Percentiles rank a stretch among this genome's conserved stretches.
Conservation (phyloP, 2,888 invertebrate genomes). For the Drosophila colorata region DNA sequence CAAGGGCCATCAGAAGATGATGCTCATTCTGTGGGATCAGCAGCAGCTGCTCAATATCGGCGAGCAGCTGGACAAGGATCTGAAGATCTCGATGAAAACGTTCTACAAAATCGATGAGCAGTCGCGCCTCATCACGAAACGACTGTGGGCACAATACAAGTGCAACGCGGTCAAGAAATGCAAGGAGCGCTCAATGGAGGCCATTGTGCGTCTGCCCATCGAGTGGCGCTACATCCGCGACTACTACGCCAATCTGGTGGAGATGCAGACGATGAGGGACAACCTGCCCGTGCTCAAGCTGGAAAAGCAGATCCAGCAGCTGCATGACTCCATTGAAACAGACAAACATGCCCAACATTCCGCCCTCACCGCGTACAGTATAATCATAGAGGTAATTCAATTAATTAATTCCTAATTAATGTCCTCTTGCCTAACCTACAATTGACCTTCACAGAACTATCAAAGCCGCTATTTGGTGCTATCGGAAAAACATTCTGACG, state of each 20-base stretch:
- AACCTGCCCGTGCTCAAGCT: conserved; percentile 3
- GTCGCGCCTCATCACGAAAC: neutral
- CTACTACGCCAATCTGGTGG: conserved; percentile 20
- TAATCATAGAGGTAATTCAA: conserved; percentile 20
- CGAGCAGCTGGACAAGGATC: conserved; percentile 9
- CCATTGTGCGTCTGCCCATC: conserved; percentile 25
- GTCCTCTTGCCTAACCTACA: neutral
- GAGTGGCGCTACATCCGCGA: conserved; percentile 41
- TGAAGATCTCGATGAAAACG: neutral
- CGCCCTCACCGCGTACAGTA: conserved; percentile 4
- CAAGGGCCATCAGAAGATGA: neutral
- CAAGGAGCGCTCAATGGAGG: neutral
- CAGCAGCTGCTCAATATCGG: conserved; percentile 33
- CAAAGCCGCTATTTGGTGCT: neutral
- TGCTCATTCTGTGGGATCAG: conserved; percentile 27
- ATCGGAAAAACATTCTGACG: neutral
- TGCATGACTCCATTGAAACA: neutral
- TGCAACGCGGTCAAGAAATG: neutral
- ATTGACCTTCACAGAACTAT: conserved; percentile 20
- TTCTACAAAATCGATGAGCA: neutral
- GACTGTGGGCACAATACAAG: conserved; percentile 1
- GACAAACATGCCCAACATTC: neutral
- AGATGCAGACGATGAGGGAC: conserved; percentile 26
- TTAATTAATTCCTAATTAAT: neutral
- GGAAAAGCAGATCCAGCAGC: conserved; percentile 5